phyloP scores from a whole-genome alignment of 2,797 vertebrate species.

The Oryzias dopingdopingensis region DNA sequence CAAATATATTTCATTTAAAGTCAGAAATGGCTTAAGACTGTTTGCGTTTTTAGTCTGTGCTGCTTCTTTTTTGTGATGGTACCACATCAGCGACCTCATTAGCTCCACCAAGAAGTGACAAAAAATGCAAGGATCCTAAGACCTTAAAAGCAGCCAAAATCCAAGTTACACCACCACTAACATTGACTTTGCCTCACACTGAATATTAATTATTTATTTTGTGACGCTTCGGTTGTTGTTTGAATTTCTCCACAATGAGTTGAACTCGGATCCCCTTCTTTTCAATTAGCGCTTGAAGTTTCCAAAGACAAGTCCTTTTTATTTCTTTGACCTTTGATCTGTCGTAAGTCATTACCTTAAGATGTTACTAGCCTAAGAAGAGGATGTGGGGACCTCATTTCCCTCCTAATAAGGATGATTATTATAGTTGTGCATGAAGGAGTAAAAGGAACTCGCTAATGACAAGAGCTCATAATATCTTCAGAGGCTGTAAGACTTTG shows the following conservation, averaged over 20 bases:
- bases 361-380: conserved; percentile 42
- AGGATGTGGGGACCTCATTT: conserved; percentile 56
- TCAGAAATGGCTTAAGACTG: conserved; percentile 27
- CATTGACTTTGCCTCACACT: conserved; percentile 13
- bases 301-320: conserved; percentile 46
- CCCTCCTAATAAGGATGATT: conserved; percentile 60
- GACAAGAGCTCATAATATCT: conserved; percentile 55
- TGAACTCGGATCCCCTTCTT: conserved; percentile 39
- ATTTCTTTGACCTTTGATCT: conserved; percentile 65
- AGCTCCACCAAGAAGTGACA: conserved; percentile 16
- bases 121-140: conserved; percentile 34
- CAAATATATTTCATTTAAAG: conserved; percentile 28
- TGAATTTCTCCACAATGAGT: conserved; percentile 17
- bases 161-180: conserved; percentile 27
- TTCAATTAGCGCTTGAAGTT: conserved; percentile 59
- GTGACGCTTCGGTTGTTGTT: conserved; percentile 16
- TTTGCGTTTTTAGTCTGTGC: conserved; percentile 34
- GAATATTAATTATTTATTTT: conserved; percentile 19
- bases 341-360: conserved; percentile 60
- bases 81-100: conserved; percentile 27
- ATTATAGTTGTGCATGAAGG: conserved; percentile 54
- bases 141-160: conserved; percentile 25
- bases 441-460: conserved; percentile 53
- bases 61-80: conserved; percentile 17
- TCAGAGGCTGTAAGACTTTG: conserved; percentile 41